Evolutionary conservation across 2,888 invertebrate genomes (phyloP).

Genomic region (Noctua fimbriata): DNA sequence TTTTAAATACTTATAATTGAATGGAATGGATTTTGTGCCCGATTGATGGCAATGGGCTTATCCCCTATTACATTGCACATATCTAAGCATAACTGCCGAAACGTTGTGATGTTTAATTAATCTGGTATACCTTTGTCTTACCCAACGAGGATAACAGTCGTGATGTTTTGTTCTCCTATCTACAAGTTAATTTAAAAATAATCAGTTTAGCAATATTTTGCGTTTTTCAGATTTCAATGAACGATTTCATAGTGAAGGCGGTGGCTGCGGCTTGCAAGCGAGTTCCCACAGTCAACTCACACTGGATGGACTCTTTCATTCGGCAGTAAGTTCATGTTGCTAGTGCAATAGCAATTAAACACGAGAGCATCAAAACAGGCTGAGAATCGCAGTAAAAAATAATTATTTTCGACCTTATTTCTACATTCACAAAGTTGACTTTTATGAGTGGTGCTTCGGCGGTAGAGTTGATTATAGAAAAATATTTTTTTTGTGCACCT

Average conservation of each 20-base stretch:
- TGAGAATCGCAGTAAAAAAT: background rate
- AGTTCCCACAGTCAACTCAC: conserved; percentile 98
- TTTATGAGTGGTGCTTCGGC: background rate
- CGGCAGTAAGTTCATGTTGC: conserved; percentile 93
- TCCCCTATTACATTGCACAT: background rate
- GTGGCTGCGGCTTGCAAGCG: conserved; percentile 96
- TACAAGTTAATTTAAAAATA: background rate
- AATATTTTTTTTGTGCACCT: background rate
- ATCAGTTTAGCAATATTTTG: background rate
- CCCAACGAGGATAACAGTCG: background rate
- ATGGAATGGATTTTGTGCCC: background rate
- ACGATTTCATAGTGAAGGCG: conserved; percentile 99
- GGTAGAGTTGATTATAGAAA: background rate
- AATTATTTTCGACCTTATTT: background rate
- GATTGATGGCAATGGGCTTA: background rate
- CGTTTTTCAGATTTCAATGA: conserved; percentile 93
- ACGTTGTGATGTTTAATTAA: background rate
- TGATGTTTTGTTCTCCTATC: background rate
- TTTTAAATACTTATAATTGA: background rate
- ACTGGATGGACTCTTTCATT: conserved; percentile 98
- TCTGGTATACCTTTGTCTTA: background rate
- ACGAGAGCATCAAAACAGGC: background rate
- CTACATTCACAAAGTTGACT: background rate
- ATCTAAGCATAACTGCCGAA: background rate
- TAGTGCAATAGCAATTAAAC: background rate